Base-by-base conservation (phyloP, 2,113 vertebrate species). In the Chaetorhynchus papuensis region DNA sequence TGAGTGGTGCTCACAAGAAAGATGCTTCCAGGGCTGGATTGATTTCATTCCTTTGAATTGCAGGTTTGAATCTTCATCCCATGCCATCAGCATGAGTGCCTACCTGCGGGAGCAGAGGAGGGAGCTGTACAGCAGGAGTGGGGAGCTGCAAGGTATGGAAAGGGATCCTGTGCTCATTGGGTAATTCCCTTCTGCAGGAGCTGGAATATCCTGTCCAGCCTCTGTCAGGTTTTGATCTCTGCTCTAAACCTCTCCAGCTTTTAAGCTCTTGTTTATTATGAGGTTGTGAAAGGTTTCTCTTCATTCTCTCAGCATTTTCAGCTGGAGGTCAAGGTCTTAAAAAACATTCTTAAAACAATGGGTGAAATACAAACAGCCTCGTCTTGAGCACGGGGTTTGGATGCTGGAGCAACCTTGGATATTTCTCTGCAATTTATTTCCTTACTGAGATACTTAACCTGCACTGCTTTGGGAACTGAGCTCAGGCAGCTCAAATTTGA, bases 41-140 rank as follows among this genome's bases (percentile, higher is more conserved):
- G 7, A 16, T 26, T 35, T 9, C 3, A 63, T 21, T 30, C 57
- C 44, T 68, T 61, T 30, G 10, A 23, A 8, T 84, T 94, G 3
- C 96, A 99, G 99, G 97, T 99, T 99, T 65, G 99, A 99, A 75
- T 99, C 99, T 0, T 99, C 99, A 23, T 99, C 99, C 66, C 99
- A 99, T 35, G 99, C 99, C 72, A 99, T 99, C 93, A 99, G 99
- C 89, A 99, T 99, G 99, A 99, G 99, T 8, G 99, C 99, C 70
- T 99, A 99, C 89, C 89, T 99, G 97, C 96, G 99, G 45, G 99
- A 99, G 95, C 99, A 99, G 98, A 98, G 99, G 53, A 95, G 99
- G 93, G 99, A 99, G 89, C 98, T 99, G 15, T 99, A 99, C 97
- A 99, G 99, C 97, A 98, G 99, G 93, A 99, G 99, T n/a, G 99